These are phyloP conservation scores for Adelognathus sp. DNA, from an alignment of 2,888 invertebrate species.

Conservation along the genomic window DNA sequence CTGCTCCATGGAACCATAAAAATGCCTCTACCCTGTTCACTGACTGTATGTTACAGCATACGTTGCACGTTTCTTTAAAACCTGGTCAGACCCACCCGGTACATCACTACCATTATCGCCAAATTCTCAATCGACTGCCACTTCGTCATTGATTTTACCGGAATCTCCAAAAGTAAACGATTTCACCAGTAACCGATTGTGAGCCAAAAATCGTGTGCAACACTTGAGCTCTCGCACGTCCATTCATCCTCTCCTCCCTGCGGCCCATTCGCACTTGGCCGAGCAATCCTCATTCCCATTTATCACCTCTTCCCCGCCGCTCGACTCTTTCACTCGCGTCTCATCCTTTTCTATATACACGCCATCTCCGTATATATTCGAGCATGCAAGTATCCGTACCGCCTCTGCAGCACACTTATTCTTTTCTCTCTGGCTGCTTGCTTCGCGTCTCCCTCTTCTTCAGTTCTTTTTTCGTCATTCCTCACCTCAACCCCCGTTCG, in stretches of 20 bases:
- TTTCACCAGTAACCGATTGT: neutral
- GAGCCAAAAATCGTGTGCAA: conserved; percentile 50
- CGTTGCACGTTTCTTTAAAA: neutral
- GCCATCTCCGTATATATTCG: too few relatives aligned
- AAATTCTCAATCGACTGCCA: neutral
- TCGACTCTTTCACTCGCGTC: conserved; percentile 41
- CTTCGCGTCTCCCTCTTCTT: conserved; percentile 45
- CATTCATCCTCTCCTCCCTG: conserved; percentile 63
- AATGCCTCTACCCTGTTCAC: too few relatives aligned
- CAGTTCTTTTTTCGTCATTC: conserved; percentile 61
- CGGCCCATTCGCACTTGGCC: conserved; percentile 77
- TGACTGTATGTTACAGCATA: too few relatives aligned
- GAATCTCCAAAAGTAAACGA: conserved; percentile 36
- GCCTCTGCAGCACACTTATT: conserved; percentile 38
- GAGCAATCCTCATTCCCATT: conserved; percentile 79
- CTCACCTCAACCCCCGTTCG: conserved; percentile 61
- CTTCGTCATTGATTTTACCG: neutral
- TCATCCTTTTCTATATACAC: conserved; percentile 49
- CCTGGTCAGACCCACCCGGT: neutral
- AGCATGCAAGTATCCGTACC: conserved; percentile 20
- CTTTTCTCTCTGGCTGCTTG: conserved; percentile 45
- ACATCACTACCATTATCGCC: neutral
- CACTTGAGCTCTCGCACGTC: conserved; percentile 61
- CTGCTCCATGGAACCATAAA: too few relatives aligned
- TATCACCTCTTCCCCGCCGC: conserved; percentile 74